Evolutionary conservation across 2,113 vertebrate genomes (phyloP).

Genomic region (Aphyosemion australe): DNA sequence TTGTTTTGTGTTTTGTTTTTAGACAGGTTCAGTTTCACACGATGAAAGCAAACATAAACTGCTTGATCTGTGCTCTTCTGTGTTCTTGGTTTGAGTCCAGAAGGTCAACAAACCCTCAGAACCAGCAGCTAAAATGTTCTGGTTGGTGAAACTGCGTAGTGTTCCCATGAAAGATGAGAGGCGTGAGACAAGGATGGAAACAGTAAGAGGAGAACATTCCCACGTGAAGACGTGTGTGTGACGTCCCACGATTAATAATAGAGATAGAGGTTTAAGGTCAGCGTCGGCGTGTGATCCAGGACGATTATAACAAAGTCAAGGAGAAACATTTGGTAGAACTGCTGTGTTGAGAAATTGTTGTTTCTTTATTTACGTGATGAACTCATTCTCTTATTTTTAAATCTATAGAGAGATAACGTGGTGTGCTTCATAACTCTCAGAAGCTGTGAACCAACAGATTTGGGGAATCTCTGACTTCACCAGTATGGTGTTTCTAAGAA

Average conservation of each 20-base stretch:
- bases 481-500: neutral
- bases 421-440: neutral
- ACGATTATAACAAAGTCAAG: conserved; percentile 12
- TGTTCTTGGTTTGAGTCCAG: neutral
- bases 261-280: conserved; percentile 20
- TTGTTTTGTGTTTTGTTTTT: too few relatives aligned
- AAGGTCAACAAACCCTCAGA: neutral
- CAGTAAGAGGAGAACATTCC: conserved; percentile 9
- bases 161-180: conserved; percentile 47
- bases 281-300: neutral
- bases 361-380: neutral
- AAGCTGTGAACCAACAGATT: neutral
- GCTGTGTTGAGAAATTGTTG: neutral
- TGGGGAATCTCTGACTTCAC: neutral
- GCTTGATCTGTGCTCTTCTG: neutral
- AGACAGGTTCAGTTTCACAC: too few relatives aligned
- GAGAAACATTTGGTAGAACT: neutral
- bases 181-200: conserved; percentile 53
- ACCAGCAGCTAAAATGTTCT: conserved; percentile 6
- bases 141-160: conserved; percentile 12
- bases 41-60: neutral
- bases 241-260: conserved; percentile 33
- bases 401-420: too few relatives aligned
- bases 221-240: conserved; percentile 4
- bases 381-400: neutral